A percentile compares a stretch with the other conserved stretches of the same genome.
phyloP scores from a whole-genome alignment of 2,797 vertebrate species.

The Miichthys miiuy region DNA sequence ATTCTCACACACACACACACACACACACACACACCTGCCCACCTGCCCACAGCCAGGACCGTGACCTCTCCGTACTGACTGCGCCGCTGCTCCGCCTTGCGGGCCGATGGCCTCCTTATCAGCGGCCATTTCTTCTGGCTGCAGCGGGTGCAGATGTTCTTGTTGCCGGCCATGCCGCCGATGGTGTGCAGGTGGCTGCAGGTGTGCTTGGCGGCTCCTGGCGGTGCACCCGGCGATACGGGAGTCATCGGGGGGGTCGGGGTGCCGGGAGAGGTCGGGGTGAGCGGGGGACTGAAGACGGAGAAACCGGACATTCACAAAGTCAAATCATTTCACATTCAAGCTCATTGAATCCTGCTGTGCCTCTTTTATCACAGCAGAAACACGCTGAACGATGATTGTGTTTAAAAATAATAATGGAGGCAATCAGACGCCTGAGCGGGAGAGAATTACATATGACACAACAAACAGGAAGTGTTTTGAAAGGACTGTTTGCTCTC shows the following conservation, averaged over 20 bases:
- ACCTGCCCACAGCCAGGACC: constrained; percentile 97
- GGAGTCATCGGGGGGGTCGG: constrained; percentile 83
- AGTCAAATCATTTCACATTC: constrained; percentile 32
- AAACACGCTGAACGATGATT: constrained; percentile 26
- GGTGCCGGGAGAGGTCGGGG: constrained; percentile 73
- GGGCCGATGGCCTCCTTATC: constrained; percentile 84
- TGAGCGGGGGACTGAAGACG: constrained; percentile 61
- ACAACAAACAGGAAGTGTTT: neutral
- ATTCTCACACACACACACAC: constrained; percentile 17
- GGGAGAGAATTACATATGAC: neutral
- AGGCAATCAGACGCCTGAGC: neutral
- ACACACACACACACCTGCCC: constrained; percentile 84
- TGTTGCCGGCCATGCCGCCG: constrained; percentile 86
- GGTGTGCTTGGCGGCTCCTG: constrained; percentile 87
- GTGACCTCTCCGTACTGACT: constrained; percentile 90
- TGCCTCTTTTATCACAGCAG: constrained; percentile 13
- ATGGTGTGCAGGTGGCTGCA: constrained; percentile 96
- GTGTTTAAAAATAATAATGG: constrained; percentile 26
- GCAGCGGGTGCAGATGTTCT: constrained; percentile 92
- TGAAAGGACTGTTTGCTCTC: constrained; percentile 12
- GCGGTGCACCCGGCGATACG: constrained; percentile 85
- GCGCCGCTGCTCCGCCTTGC: constrained; percentile 81
- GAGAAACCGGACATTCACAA: neutral
- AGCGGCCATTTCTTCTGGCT: constrained; percentile 94
- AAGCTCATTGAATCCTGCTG: neutral